Base-by-base conservation (phyloP, 2,797 vertebrate genomes). In the Myotis planiceps region DNA sequence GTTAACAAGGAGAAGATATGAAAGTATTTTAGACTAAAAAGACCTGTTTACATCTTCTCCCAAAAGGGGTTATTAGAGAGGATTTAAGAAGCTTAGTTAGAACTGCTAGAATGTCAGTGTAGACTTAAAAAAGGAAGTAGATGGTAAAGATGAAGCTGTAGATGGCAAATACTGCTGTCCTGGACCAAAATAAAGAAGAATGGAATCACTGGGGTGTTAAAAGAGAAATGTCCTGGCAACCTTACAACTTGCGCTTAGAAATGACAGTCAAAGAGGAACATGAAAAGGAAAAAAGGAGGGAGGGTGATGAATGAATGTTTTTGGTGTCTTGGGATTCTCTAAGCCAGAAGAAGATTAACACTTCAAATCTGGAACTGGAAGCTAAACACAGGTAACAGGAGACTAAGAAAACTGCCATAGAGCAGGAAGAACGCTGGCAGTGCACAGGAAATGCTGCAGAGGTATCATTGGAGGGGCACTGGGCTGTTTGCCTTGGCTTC, bases 11-110 rank as follows among this genome's bases (percentile, higher is more conserved):
- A 85, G 39, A 95, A 92, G 74, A 85, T 55, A 84, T 63, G n/a
- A 90, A 97, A 90, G 15, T 51, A 1, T 94, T 63, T 92, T 80
- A 78, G 23, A 87, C 49, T 86, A 47, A 51, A 92, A 95, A 71
- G 13, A 42, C 2, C 1, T 49, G 83, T 89, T 96, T 71, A 71
- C 13, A 93, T 83, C 63, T 88, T 92, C 83, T 96, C 93, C 51
- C 76, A 55, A 90, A 90, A 96, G 89, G 83, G 63, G 34, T 92
- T 91, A 81, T 97, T 94, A 96, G 58, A 9, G 58, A 90, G 37
- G 81, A 71, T 71, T 96, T 92, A 79, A 90, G 69, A 68, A 71
- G 23, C 58, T 95, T 71, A 47, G 65, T 95, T 72, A 51, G 51
- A 71, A 78, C 75, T 53, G 47, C 82, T 84, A 69, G 95, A 80